phyloP scores from a whole-genome alignment of 2,888 invertebrate genomes.

The Drosophila gaucha region DNA sequence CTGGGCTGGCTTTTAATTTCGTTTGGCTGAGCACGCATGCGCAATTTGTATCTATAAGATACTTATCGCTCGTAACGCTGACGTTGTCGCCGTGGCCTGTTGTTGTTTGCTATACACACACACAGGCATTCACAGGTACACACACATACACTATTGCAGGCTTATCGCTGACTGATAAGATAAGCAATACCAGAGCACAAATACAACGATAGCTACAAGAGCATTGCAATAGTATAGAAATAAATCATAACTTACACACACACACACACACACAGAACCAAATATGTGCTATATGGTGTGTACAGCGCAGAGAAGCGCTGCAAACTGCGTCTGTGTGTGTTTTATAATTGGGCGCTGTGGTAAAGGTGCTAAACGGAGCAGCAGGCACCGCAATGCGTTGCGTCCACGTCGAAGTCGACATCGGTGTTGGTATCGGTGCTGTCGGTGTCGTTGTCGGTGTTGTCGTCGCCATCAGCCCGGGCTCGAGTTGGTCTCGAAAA shows the following conservation, averaged over 20 bases:
- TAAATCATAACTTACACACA: slow-evolving; percentile 69
- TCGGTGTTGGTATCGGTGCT: slow-evolving; percentile 25
- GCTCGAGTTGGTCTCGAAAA: slow-evolving; percentile 71
- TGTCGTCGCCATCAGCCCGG: slow-evolving; percentile 61
- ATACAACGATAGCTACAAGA: slow-evolving; percentile 13
- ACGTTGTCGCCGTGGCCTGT: slow-evolving; percentile 34
- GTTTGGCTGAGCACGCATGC: slow-evolving; percentile 78
- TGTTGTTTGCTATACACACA: slow-evolving; percentile 55
- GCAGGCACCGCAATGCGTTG: slow-evolving; percentile 75
- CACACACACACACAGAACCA: slow-evolving; percentile 18
- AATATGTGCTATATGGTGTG: slow-evolving; percentile 36
- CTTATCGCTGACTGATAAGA: slow-evolving; percentile 76
- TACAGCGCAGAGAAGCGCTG: slow-evolving; percentile 13
- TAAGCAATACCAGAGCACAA: slow-evolving; percentile 65
- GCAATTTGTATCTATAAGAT: slow-evolving; percentile 82
- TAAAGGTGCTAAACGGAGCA: slow-evolving; percentile 74
- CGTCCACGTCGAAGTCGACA: slow-evolving; percentile 53
- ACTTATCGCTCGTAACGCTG: slow-evolving; percentile 68
- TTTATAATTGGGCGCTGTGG: slow-evolving; percentile 69
- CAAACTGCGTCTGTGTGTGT: slow-evolving; percentile 55
- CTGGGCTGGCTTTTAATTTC: slow-evolving; percentile 23
- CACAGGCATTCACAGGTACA: slow-evolving; percentile 8
- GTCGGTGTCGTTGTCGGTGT: slow-evolving; percentile 30
- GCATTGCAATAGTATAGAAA: slow-evolving; percentile 52
- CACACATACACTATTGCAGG: slow-evolving; percentile 31